These are phyloP conservation scores for Lamellibrachia luymesi DNA, from an alignment of 1,140 invertebrate species.

Conservation along the genomic window DNA sequence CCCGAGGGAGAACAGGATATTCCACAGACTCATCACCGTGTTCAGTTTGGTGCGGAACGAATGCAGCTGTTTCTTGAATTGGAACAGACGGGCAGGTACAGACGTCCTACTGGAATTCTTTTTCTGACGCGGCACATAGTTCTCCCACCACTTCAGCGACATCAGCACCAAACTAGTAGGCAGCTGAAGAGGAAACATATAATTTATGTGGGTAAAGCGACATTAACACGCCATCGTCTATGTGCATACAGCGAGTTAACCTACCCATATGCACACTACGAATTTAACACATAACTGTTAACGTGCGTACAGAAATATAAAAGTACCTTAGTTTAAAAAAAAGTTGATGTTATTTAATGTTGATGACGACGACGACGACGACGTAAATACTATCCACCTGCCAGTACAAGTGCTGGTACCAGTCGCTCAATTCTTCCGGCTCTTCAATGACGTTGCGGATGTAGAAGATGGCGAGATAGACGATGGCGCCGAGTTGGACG, in stretches of 20 bases:
- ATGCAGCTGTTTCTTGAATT: conserved; percentile 10
- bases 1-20: not conserved
- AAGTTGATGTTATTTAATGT: too few species aligned
- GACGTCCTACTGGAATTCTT: conserved; percentile 58
- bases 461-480: not conserved
- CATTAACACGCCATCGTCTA: conserved; percentile 5
- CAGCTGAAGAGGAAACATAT: conserved; percentile 71
- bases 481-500: conserved; percentile 30
- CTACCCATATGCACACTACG: too few species aligned
- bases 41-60: conserved; percentile 7
- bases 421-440: not conserved
- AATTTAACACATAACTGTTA: not conserved
- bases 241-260: not conserved
- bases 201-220: not conserved
- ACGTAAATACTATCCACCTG: not conserved
- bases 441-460: not conserved
- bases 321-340: too few species aligned
- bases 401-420: not conserved
- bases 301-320: not conserved
- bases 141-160: conserved; percentile 95
- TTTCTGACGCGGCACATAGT: conserved; percentile 68
- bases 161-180: conserved; percentile 80
- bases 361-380: not conserved
- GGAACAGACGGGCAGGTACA: conserved; percentile 34
- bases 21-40: not conserved